Evolutionary conservation across 2,888 invertebrate genomes (phyloP).

Genomic region (Salticus scenicus): DNA sequence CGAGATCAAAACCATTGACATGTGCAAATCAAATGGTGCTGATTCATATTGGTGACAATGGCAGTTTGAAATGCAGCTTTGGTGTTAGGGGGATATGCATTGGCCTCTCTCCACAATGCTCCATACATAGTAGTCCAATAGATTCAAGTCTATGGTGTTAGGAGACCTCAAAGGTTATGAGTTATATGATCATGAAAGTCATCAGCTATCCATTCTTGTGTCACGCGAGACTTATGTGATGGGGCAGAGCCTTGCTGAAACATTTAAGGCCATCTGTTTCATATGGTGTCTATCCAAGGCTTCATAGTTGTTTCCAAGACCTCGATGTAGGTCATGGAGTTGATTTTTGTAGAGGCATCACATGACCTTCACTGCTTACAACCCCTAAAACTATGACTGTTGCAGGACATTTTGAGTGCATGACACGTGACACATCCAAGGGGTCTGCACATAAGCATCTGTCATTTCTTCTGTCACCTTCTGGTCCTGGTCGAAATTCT

Average conservation of each 20-base stretch:
- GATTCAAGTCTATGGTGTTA: not conserved
- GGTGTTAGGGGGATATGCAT: too few relatives aligned
- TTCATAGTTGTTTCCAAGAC: not conserved
- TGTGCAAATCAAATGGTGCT: too few relatives aligned
- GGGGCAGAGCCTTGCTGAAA: constrained; percentile 13
- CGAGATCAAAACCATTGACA: too few relatives aligned
- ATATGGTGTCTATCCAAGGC: not conserved
- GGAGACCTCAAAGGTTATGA: not conserved
- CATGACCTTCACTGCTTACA: too few relatives aligned
- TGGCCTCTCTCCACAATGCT: not conserved
- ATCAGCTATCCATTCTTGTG: constrained; percentile 5
- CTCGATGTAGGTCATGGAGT: not conserved
- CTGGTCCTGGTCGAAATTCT: constrained; percentile 20
- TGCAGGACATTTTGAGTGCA: not conserved
- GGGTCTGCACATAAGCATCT: not conserved
- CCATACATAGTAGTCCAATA: not conserved
- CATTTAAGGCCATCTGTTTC: too few relatives aligned
- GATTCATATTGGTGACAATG: too few relatives aligned
- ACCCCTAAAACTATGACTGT: too few relatives aligned
- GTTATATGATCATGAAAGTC: not conserved
- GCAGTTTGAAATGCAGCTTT: too few relatives aligned
- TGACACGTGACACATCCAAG: not conserved
- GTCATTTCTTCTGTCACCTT: not conserved
- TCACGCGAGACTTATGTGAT: not conserved
- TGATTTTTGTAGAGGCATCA: not conserved